Evolutionary conservation across 2,888 invertebrate genomes (phyloP).

Genomic region (Plemyria rubiginata): DNA sequence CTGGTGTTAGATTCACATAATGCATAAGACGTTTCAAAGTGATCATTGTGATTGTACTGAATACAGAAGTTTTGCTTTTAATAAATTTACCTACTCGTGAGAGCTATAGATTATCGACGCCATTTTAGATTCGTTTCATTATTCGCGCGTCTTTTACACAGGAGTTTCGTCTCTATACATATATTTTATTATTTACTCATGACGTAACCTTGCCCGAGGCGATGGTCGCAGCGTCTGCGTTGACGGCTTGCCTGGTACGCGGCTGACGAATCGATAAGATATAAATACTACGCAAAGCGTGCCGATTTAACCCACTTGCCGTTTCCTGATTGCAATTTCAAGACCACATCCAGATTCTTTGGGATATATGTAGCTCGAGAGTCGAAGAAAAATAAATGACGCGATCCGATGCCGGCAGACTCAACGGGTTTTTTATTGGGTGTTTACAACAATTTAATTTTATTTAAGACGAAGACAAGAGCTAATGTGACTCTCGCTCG

Average conservation of each 20-base stretch:
- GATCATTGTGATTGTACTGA: too few relatives aligned
- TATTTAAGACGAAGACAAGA: too few relatives aligned
- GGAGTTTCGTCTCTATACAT: conserved; percentile 12
- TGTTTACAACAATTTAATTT: not conserved
- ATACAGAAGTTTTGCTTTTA: too few relatives aligned
- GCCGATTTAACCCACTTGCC: conserved; percentile 45
- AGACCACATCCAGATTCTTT: conserved; percentile 31
- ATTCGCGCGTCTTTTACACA: not conserved
- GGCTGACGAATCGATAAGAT: conserved; percentile 47
- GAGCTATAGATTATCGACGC: too few relatives aligned
- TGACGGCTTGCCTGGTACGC: conserved; percentile 42
- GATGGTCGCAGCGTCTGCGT: conserved; percentile 49
- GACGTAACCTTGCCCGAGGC: conserved; percentile 62
- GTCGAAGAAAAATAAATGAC: conserved; percentile 33
- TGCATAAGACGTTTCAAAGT: too few relatives aligned
- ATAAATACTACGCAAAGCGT: conserved; percentile 43
- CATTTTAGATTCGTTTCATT: not conserved
- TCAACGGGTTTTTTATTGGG: too few relatives aligned
- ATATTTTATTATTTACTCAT: conserved; percentile 21
- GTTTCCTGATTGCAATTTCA: conserved; percentile 38
- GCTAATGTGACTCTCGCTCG: too few relatives aligned
- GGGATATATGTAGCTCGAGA: conserved; percentile 42
- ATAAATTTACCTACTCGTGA: too few relatives aligned
- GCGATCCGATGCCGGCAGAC: too few relatives aligned
- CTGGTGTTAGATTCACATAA: too few relatives aligned